Evolutionary conservation across 2,888 invertebrate species (phyloP).

Genomic region (Cantharis rufa): DNA sequence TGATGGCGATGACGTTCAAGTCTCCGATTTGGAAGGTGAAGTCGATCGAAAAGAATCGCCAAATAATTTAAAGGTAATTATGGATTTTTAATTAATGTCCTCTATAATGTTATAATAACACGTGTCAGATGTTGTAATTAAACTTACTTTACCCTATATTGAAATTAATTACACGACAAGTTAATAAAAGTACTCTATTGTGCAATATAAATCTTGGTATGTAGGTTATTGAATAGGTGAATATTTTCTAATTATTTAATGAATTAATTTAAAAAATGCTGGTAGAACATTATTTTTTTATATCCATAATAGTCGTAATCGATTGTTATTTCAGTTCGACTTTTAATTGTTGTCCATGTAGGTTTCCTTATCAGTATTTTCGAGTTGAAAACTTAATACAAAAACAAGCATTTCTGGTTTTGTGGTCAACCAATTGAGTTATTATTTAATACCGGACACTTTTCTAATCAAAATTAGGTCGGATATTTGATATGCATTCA

Average conservation of each 20-base stretch:
- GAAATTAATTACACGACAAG: constrained; percentile 2
- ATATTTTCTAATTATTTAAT: constrained; percentile 1
- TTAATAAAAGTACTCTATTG: constrained; percentile 5
- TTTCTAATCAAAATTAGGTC: not conserved
- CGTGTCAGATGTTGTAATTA: constrained; percentile 10
- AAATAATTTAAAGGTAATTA: constrained; percentile 51
- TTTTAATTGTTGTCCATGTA: not conserved
- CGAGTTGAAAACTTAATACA: not conserved
- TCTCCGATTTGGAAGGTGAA: constrained; percentile 62
- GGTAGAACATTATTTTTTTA: not conserved
- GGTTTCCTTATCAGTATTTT: not conserved
- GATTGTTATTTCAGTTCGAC: not conserved
- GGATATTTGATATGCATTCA: not conserved
- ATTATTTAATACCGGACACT: not conserved
- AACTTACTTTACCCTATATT: not conserved
- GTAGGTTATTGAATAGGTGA: constrained; percentile 5
- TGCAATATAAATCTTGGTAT: constrained; percentile 11
- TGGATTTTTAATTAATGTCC: not conserved
- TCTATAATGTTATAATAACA: constrained; percentile 2
- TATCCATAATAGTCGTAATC: not conserved
- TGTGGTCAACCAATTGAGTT: not conserved
- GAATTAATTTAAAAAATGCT: not conserved
- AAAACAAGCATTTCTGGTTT: not conserved
- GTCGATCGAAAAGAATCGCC: constrained; percentile 56
- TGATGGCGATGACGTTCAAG: constrained; percentile 61